Evolutionary conservation across 2,797 vertebrate genomes (phyloP).

Genomic region (Moxostoma hubbsi): DNA sequence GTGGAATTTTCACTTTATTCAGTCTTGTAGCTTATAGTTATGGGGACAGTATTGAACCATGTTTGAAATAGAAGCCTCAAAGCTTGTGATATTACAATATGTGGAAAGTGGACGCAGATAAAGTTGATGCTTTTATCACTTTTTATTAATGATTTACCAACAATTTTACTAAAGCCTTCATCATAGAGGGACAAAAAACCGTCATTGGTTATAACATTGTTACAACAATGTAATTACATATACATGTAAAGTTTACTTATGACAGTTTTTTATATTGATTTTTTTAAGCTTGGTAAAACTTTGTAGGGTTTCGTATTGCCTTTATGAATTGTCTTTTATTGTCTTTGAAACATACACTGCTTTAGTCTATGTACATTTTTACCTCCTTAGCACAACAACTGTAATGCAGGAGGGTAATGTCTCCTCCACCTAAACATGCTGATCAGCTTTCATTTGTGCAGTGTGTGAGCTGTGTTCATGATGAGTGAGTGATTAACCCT

Average conservation of each 20-base stretch:
- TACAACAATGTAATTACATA: no score
- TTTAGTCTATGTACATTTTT: constrained; percentile 3
- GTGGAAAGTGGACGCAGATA: background rate
- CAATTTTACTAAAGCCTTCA: no score
- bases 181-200: no score
- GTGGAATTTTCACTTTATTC: background rate
- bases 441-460: constrained; percentile 28
- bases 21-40: background rate
- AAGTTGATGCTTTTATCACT: no score
- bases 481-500: constrained; percentile 46
- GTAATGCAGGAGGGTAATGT: background rate
- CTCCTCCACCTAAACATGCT: constrained; percentile 21
- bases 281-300: no score
- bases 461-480: constrained; percentile 25
- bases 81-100: background rate
- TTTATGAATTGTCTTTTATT: no score
- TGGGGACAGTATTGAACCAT: background rate
- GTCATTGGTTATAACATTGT: no score
- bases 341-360: background rate
- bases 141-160: no score
- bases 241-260: no score
- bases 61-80: background rate
- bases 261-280: no score
- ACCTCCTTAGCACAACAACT: constrained; percentile 3
- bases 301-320: no score